Percentiles rank a stretch among this genome's conserved stretches.
These are phyloP conservation scores for Oegoconia quadripuncta DNA, from an alignment of 2,888 invertebrate genomes.

Conservation along the genomic window DNA sequence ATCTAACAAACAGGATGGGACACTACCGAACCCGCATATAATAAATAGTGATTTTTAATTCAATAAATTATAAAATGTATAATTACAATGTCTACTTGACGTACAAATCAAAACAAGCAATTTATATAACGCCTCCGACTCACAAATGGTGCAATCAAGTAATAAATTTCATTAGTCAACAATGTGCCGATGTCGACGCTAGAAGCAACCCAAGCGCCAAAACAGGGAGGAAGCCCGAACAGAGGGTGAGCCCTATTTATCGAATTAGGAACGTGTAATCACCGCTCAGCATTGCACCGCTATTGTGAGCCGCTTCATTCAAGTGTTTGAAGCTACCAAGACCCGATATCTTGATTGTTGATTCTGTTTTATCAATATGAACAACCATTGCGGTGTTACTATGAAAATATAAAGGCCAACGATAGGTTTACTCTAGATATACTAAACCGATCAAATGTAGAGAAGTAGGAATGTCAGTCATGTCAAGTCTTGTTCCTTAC, in stretches of 20 bases:
- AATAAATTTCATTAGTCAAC: slow-evolving; percentile 53
- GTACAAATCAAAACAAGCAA: slow-evolving; percentile 18
- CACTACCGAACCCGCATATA: no score
- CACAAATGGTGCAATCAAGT: slow-evolving; percentile 64
- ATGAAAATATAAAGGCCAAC: no score
- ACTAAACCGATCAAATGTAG: no score
- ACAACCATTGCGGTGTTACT: no score
- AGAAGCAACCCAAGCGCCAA: background rate
- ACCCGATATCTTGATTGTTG: no score
- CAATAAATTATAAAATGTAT: background rate
- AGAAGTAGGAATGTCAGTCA: no score
- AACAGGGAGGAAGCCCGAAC: slow-evolving; percentile 8
- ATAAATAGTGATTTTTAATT: background rate
- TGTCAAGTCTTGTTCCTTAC: no score
- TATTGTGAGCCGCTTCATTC: slow-evolving; percentile 27
- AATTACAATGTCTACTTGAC: background rate
- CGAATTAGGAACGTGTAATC: slow-evolving; percentile 69
- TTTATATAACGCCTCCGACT: slow-evolving; percentile 25
- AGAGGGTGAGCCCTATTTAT: slow-evolving; percentile 52
- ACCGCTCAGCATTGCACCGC: slow-evolving; percentile 47
- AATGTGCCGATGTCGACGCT: slow-evolving; percentile 1
- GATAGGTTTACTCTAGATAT: no score
- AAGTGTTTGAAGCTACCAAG: no score
- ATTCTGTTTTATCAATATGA: no score
- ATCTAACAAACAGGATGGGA: no score